A percentile compares a stretch with the other conserved stretches of the same genome.
These are phyloP conservation scores for Bellardia pandia DNA, from an alignment of 2,888 invertebrate genomes.

Conservation along the genomic window DNA sequence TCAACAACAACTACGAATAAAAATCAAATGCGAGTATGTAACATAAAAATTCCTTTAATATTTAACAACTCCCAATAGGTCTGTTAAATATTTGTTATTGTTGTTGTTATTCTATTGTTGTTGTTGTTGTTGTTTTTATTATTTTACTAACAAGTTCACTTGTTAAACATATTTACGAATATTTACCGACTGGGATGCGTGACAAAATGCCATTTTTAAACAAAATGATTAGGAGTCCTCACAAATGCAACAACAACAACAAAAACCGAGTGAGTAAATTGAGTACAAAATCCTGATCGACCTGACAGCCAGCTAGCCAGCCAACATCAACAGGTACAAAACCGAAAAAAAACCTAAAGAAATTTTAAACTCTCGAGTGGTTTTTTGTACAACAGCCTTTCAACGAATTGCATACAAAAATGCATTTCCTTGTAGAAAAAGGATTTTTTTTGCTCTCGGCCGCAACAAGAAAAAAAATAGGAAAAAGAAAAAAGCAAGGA, in stretches of 20 bases:
- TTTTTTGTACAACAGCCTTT: constrained; percentile 22
- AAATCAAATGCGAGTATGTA: constrained; percentile 61
- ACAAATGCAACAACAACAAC: constrained; percentile 28
- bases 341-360: constrained; percentile 46
- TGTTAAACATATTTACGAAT: constrained; percentile 65
- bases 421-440: constrained; percentile 68
- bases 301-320: constrained; percentile 36
- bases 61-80: constrained; percentile 68
- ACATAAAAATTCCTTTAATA: constrained; percentile 68
- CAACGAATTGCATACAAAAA: constrained; percentile 71
- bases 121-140: constrained; percentile 22
- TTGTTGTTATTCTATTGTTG: constrained; percentile 2
- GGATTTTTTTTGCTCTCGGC: constrained; percentile 25
- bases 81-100: neutral
- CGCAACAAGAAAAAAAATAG: constrained; percentile 69
- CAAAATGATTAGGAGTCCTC: constrained; percentile 76
- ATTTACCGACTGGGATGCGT: constrained; percentile 77
- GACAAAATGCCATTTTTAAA: constrained; percentile 82
- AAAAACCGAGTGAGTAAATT: constrained; percentile 69
- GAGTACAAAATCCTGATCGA: constrained; percentile 76
- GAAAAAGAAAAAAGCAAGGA: constrained; percentile 59
- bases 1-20: constrained; percentile 14
- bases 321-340: constrained; percentile 64
- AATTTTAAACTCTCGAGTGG: neutral
- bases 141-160: constrained; percentile 70